Percentiles rank a stretch among this genome's conserved stretches.
Evolutionary conservation across 2,888 invertebrate genomes (phyloP).

Genomic region (Tortrix viridana): DNA sequence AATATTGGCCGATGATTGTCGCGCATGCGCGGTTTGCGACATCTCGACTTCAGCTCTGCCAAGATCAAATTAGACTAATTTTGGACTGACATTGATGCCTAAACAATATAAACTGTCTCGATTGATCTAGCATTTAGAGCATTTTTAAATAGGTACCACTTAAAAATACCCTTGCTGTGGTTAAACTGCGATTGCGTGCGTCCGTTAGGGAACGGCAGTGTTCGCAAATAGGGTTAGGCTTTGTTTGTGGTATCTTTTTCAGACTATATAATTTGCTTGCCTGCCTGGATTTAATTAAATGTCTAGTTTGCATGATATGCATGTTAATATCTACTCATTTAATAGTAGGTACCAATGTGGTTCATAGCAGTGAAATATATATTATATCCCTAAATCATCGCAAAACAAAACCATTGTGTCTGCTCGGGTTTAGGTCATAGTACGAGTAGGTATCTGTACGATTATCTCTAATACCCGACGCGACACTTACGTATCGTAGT

Average conservation of each 20-base stretch:
- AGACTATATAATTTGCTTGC: slow-evolving; percentile 9
- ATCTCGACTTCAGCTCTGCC: slow-evolving; percentile 56
- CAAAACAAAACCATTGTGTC: slow-evolving; percentile 3
- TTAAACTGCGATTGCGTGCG: slow-evolving; percentile 10
- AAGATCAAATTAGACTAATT: slow-evolving; percentile 71
- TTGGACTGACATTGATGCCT: slow-evolving; percentile 58
- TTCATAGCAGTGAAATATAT: not conserved
- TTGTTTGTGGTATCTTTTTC: not conserved
- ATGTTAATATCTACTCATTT: slow-evolving; percentile 11
- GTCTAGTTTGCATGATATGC: slow-evolving; percentile 19
- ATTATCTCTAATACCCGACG: slow-evolving; percentile 30
- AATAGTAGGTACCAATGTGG: not conserved
- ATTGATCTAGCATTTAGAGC: slow-evolving; percentile 43
- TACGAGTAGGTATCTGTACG: slow-evolving; percentile 30
- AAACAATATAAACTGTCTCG: slow-evolving; percentile 50
- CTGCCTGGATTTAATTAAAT: slow-evolving; percentile 7
- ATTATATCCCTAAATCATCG: no score
- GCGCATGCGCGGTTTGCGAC: slow-evolving; percentile 40
- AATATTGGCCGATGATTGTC: slow-evolving; percentile 34
- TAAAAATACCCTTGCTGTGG: slow-evolving; percentile 10
- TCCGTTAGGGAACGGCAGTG: slow-evolving; percentile 6
- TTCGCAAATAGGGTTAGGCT: slow-evolving; percentile 14
- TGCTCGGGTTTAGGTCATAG: slow-evolving; percentile 25
- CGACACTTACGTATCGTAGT: slow-evolving; percentile 28
- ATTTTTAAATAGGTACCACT: no score